Evolutionary conservation across 2,113 vertebrate species (phyloP).

Genomic region (Elephas maximus): DNA sequence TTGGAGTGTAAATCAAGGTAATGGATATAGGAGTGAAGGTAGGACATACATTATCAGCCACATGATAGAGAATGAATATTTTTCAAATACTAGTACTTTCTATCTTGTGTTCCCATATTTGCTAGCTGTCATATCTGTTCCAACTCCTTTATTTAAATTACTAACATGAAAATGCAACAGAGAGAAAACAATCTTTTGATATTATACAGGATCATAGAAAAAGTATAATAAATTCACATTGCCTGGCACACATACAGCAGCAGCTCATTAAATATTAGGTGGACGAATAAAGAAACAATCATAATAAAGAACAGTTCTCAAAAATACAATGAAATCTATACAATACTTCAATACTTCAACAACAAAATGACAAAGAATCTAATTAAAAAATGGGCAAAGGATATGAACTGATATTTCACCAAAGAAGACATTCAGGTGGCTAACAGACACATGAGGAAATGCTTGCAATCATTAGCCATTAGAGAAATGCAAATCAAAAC

Average conservation of each 20-base stretch:
- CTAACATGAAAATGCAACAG: conserved; percentile 27
- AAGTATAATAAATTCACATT: background rate
- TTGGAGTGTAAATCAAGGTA: background rate
- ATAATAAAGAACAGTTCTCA: background rate
- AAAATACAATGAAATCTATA: conserved; percentile 34
- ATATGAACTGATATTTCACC: too few relatives aligned
- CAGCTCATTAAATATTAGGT: background rate
- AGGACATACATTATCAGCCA: background rate
- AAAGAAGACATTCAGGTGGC: too few relatives aligned
- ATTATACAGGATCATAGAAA: background rate
- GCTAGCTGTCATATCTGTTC: background rate
- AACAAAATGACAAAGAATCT: too few relatives aligned
- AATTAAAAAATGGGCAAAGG: too few relatives aligned
- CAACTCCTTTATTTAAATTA: conserved; percentile 40
- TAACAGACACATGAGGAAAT: too few relatives aligned
- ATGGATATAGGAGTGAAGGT: background rate
- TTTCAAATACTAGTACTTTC: conserved; percentile 38
- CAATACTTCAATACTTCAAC: too few relatives aligned
- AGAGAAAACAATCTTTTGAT: conserved; percentile 44
- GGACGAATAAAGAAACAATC: background rate
- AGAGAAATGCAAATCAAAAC: too few relatives aligned
- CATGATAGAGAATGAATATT: background rate
- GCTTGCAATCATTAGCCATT: too few relatives aligned
- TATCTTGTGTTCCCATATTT: background rate
- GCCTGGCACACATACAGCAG: background rate